phyloP scores from a whole-genome alignment of 2,888 invertebrate species.

The Atethmia centrago region DNA sequence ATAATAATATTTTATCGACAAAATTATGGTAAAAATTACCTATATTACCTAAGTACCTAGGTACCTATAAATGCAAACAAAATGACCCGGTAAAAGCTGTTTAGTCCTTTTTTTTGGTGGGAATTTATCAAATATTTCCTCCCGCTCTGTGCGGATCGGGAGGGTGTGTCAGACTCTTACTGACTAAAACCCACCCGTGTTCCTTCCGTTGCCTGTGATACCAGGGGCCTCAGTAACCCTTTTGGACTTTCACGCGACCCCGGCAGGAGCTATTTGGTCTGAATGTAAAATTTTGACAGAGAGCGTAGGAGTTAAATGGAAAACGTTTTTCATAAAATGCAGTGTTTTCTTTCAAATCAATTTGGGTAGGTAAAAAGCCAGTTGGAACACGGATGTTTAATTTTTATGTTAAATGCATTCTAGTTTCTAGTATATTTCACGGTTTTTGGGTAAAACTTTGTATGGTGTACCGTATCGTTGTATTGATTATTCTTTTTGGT shows the following conservation, averaged over 20 bases:
- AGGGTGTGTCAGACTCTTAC: too few species aligned
- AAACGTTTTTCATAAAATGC: conserved; percentile 9
- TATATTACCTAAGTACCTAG: not conserved
- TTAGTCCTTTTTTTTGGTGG: too few species aligned
- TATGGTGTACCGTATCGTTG: conserved; percentile 20
- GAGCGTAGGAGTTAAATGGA: not conserved
- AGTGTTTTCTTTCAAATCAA: not conserved
- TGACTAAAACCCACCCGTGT: too few species aligned
- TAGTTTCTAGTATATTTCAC: not conserved
- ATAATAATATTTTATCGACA: not conserved
- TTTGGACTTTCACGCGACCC: too few species aligned
- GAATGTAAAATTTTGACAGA: not conserved
- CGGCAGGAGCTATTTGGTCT: too few species aligned
- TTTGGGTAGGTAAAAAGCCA: not conserved
- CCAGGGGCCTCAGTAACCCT: too few species aligned
- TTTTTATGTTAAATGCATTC: not conserved
- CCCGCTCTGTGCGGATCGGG: too few species aligned
- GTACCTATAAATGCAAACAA: not conserved
- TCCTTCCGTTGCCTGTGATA: too few species aligned
- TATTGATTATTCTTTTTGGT: conserved; percentile 59
- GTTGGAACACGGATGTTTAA: not conserved
- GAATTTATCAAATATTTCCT: too few species aligned
- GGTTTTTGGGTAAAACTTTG: conserved; percentile 12
- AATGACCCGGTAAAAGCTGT: not conserved
- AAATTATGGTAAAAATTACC: not conserved